A percentile compares a stretch with the other conserved stretches of the same genome.
Conservation (phyloP, 1,140 invertebrate species). For the Drosophila pectinifera region DNA sequence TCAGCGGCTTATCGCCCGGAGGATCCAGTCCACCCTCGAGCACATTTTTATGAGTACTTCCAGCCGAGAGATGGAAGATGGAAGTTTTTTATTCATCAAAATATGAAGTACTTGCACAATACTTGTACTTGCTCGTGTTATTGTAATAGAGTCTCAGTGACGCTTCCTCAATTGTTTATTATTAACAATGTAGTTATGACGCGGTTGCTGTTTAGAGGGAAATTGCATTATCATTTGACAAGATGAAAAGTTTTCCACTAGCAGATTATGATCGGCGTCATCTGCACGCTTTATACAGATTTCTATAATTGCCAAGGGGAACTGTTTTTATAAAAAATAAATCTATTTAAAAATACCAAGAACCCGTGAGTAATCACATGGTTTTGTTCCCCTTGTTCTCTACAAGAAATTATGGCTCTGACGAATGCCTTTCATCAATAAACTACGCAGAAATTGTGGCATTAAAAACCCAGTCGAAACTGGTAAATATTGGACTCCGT, state of each 20-base stretch:
- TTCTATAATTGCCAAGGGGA: background rate
- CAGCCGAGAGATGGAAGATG: background rate
- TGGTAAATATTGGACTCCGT: constrained; percentile 37
- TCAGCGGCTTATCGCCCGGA: constrained; percentile 28
- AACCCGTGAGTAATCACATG: constrained; percentile 11
- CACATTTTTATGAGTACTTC: constrained; percentile 12
- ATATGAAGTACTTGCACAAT: background rate
- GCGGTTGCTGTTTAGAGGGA: constrained; percentile 4
- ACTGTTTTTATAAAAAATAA: constrained; percentile 8
- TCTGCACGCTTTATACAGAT: background rate
- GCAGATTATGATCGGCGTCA: constrained; percentile 15
- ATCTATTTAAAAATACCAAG: constrained; percentile 11
- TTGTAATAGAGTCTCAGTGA: background rate
- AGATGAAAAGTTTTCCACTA: constrained; percentile 37
- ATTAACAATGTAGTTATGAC: constrained; percentile 18
- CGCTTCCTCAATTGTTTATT: constrained; percentile 6
- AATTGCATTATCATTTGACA: constrained; percentile 16
- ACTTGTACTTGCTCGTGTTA: too few species aligned
- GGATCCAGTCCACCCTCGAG: background rate
- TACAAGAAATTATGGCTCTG: background rate
- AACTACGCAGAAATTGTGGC: constrained; percentile 32
- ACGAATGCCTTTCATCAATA: constrained; percentile 8
- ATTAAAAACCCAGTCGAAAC: constrained; percentile 30
- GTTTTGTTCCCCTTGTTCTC: background rate
- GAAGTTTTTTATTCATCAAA: background rate